These are phyloP conservation scores for Craseonycteris thonglongyai DNA, from an alignment of 2,113 vertebrate genomes.

Conservation along the genomic window DNA sequence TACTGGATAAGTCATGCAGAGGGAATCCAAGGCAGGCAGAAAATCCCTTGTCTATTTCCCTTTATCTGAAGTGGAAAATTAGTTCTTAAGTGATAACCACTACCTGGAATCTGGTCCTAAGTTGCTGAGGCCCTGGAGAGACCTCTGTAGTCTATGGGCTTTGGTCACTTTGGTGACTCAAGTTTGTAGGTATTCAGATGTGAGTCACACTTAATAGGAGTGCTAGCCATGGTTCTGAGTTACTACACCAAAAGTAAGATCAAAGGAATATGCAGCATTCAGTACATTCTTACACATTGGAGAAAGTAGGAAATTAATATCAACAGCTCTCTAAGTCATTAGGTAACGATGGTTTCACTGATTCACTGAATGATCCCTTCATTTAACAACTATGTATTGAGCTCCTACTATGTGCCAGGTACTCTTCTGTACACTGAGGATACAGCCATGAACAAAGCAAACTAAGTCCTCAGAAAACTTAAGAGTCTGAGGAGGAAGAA, in stretches of 20 bases:
- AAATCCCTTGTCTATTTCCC: not conserved
- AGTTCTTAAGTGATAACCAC: not conserved
- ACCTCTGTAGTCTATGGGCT: not conserved
- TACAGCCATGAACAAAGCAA: not conserved
- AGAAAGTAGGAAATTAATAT: not conserved
- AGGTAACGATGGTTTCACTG: not conserved
- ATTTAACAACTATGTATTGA: not conserved
- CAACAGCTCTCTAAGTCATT: not conserved
- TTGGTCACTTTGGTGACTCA: not conserved
- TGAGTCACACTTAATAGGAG: not conserved
- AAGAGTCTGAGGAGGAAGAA: not conserved
- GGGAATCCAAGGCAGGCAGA: not conserved
- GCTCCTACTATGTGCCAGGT: not conserved
- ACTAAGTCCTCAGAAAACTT: not conserved
- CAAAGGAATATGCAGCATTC: not conserved
- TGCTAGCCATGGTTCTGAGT: not conserved
- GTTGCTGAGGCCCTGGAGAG: not conserved
- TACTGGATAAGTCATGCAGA: not conserved
- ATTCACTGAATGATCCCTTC: not conserved
- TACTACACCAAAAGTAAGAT: not conserved
- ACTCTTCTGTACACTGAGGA: not conserved
- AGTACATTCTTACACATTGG: not conserved
- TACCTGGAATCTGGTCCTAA: not conserved
- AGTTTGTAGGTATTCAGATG: not conserved
- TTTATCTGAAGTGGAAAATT: not conserved